Base-by-base conservation (phyloP, 1,140 invertebrate species). In the Micrasema longulum region DNA sequence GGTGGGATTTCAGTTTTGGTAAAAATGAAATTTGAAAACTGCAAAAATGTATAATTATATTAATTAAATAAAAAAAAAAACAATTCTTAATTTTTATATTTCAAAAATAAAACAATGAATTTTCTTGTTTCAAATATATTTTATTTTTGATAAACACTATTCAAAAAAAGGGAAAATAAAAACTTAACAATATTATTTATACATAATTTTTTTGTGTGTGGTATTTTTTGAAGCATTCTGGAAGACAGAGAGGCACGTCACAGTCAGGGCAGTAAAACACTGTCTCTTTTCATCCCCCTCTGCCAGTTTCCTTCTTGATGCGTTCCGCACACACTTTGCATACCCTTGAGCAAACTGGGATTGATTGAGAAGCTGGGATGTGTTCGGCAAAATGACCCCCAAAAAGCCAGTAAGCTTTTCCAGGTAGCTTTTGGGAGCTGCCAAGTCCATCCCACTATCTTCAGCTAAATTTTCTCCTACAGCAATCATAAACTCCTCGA, bases 291-390 rank as follows among this genome's bases (percentile, higher is more conserved):
- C 74, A 60, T 23, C 69, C 76, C 47, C 74, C 53, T 69, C 73
- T 77, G n/a, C 74, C 71, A 18, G 74, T 76, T 52, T 72, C 9
- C 22, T 73, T 72, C 57, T 74, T 77, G 26, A 31, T 52, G 50
- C 22, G 72, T 38, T 76, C 69, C 31, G 74, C 74, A 41, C 76
- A 76, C 65, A 76, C 76, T 73, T 77, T 77, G 48, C 76, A 77
- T 12, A 76, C 71, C 67, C 74, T 73, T 60, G 41, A 7, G 41
- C 41, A 43, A 43, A 43, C 41, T 43, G 3, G 2, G 12, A 12
- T 43, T 43, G 41, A 43, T 43, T 43, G 12, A 43, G 41, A 43
- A 43, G 41, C 41, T 12, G 41, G 41, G 16, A 43, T 43, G 41
- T 14, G 41, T 14, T 43, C 41, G 12, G 41, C 41, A 6, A 43